Evolutionary conservation across 2,888 invertebrate genomes (phyloP), one percentile per base, ranked within the genome.

Genomic region (Saturnia japonica): DNA sequence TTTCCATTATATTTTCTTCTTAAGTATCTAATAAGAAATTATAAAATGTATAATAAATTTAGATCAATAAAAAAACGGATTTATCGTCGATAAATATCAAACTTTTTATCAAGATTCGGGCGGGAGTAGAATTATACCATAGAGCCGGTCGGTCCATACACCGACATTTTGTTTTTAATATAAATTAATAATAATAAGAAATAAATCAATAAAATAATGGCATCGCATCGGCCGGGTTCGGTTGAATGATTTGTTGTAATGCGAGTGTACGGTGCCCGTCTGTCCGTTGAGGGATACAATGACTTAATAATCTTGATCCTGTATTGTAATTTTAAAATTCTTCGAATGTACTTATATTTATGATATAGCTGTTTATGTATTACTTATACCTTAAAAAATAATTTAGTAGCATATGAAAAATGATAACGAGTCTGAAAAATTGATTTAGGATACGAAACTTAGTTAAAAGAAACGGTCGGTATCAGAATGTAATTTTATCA

Each of bases 161-260:
- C 34, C 62, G 47, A 28, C 64, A 43, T 70, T 70, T n/a, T 81
- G 85, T 83, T 85, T 85, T 85, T 85, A 79, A 82, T 87, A 84
- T 85, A 85, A 90, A 92, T 91, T 93, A 93, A 91, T 93, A 94
- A 91, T 93, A 93, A 91, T 93, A 93, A 91, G 88, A 87, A 89
- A 93, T 93, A 94, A 93, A 93, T 93, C 93, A 94, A 93, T 91
- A 89, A 88, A 89, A 89, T 91, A 92, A 92, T 93, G 92, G 91
- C 90, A 92, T 88, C 88, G 85, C 89, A 89, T 88, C 88, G 87
- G 84, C 85, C 82, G 88, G 87, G 83, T 82, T 82, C 85, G 88
- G 85, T 82, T 91, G 93, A 93, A 93, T 93, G 93, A 94, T 94
- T 93, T 94, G 93, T 93, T 88, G 91, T 91, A 91, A 91, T 91